phyloP scores from a whole-genome alignment of 2,888 invertebrate genomes.

The Drosophila incognita region DNA sequence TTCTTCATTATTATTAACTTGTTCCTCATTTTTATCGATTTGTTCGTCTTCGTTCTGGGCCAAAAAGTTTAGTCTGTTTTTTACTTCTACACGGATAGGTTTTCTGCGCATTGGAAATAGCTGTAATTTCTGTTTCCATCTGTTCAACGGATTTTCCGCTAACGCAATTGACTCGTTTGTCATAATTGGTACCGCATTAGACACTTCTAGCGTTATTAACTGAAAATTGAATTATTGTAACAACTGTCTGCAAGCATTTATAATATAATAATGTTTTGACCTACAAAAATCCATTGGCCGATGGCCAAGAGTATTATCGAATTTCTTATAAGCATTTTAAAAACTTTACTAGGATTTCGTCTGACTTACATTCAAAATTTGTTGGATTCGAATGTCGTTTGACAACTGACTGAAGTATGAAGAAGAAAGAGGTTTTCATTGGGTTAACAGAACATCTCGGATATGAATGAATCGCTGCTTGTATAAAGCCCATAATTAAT shows the following conservation, averaged over 20 bases:
- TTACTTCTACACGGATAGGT: too few species aligned
- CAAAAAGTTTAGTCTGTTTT: neutral
- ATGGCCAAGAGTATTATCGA: neutral
- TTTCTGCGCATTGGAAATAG: neutral
- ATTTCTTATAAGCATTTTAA: neutral
- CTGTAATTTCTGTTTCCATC: neutral
- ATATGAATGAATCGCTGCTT: neutral
- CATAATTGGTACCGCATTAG: neutral
- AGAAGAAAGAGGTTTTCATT: neutral
- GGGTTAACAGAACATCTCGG: neutral
- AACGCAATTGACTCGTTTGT: neutral
- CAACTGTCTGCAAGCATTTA: neutral
- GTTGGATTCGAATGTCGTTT: neutral
- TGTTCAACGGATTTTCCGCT: neutral
- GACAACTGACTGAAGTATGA: neutral
- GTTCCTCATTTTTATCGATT: neutral
- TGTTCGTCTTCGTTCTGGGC: neutral
- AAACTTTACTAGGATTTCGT: constrained; percentile 15
- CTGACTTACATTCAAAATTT: neutral
- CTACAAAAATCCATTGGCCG: neutral
- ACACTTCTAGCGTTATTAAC: neutral
- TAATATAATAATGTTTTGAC: neutral
- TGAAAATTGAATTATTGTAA: neutral
- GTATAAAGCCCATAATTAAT: neutral
- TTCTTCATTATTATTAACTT: neutral